phyloP scores from a whole-genome alignment of 2,113 vertebrate genomes.

The Protomyctophum bolini region DNA sequence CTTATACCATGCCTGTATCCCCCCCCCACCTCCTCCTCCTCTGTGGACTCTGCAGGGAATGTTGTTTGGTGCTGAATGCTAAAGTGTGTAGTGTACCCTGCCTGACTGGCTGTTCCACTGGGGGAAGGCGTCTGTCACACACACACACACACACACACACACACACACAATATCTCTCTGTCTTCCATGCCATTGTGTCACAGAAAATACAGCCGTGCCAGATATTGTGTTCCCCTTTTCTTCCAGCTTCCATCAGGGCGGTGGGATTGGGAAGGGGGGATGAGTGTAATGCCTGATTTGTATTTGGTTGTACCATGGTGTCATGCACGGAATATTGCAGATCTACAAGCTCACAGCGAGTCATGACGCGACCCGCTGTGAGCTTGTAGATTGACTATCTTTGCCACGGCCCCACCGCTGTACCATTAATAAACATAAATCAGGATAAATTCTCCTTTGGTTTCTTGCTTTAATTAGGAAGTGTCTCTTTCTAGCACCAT shows the following conservation, averaged over 20 bases:
- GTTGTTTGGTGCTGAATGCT: slow-evolving; percentile 65
- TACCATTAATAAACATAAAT: too few species aligned
- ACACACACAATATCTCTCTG: slow-evolving; percentile 50
- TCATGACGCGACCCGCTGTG: too few species aligned
- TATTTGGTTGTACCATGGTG: too few species aligned
- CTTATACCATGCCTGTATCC: neutral
- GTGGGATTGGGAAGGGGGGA: too few species aligned
- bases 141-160: slow-evolving; percentile 46
- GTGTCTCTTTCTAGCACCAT: slow-evolving; percentile 33
- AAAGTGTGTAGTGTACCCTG: slow-evolving; percentile 37
- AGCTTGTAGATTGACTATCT: too few species aligned
- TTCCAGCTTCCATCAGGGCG: slow-evolving; percentile 30
- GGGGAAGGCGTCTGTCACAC: slow-evolving; percentile 69
- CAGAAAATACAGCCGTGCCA: slow-evolving; percentile 54
- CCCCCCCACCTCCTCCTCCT: slow-evolving; percentile 19
- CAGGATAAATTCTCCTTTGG: slow-evolving; percentile 11
- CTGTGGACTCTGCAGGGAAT: slow-evolving; percentile 55
- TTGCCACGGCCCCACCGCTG: too few species aligned
- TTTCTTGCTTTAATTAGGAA: slow-evolving; percentile 31
- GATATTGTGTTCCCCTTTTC: slow-evolving; percentile 47
- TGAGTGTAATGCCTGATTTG: slow-evolving; percentile 26
- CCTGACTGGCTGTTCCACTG: slow-evolving; percentile 50
- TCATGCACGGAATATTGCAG: too few species aligned
- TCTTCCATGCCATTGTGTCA: slow-evolving; percentile 51
- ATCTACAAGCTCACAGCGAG: too few species aligned